These are phyloP conservation scores for Oreotragus oreotragus DNA, from an alignment of 2,113 vertebrate genomes.

Conservation along the genomic window DNA sequence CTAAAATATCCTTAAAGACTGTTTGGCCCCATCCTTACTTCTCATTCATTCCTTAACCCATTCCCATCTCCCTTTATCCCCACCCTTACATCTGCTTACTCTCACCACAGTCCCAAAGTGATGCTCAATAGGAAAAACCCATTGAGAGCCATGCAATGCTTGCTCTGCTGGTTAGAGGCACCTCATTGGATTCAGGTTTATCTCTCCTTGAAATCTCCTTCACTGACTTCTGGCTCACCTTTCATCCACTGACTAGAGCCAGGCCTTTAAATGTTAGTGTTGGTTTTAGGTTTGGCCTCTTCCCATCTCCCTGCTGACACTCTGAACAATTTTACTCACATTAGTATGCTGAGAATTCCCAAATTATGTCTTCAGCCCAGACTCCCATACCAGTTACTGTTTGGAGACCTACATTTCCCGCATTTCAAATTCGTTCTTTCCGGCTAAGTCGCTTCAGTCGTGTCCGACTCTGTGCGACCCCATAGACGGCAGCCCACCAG, in stretches of 20 bases:
- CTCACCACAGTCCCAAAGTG: neutral
- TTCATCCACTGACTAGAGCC: neutral
- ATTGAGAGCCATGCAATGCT: neutral
- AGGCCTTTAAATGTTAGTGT: neutral
- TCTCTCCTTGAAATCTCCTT: neutral
- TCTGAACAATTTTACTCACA: neutral
- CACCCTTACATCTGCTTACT: neutral
- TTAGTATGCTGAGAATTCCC: neutral
- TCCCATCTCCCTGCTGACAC: neutral
- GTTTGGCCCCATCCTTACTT: neutral
- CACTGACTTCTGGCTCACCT: neutral
- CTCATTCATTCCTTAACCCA: neutral
- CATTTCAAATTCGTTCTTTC: conserved; percentile 16
- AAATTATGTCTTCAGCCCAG: neutral
- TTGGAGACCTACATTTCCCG: neutral
- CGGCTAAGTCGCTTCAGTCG: too few relatives aligned
- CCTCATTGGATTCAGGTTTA: neutral
- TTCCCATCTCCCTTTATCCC: neutral
- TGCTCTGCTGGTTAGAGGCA: neutral
- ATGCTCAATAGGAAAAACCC: neutral
- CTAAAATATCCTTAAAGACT: neutral
- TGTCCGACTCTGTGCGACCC: too few relatives aligned
- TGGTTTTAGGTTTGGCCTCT: neutral
- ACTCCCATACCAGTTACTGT: neutral
- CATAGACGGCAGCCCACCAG: too few relatives aligned